These are phyloP conservation scores for Eupeodes luniger DNA, from an alignment of 2,888 invertebrate genomes.

Conservation along the genomic window DNA sequence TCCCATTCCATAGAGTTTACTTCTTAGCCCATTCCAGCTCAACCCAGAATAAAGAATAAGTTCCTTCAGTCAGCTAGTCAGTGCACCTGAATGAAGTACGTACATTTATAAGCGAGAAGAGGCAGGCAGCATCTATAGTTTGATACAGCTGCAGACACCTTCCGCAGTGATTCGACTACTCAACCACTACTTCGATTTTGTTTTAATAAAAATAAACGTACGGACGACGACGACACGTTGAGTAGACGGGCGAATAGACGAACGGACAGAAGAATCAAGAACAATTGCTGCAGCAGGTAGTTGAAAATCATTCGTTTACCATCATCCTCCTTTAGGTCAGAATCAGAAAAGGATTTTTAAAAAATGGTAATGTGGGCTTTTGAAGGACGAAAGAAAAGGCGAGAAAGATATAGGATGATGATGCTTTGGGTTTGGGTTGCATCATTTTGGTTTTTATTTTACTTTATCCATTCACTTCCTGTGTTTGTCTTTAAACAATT, in stretches of 20 bases:
- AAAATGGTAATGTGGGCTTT: conserved; percentile 52
- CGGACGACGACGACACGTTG: conserved; percentile 30
- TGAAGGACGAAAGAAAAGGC: background rate
- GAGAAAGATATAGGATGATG: background rate
- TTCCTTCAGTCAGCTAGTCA: conserved; percentile 72
- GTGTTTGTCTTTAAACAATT: conserved; percentile 58
- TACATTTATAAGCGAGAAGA: background rate
- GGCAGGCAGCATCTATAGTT: background rate
- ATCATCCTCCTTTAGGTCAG: conserved; percentile 50
- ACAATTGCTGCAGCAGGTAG: conserved; percentile 47
- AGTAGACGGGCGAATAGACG: conserved; percentile 48
- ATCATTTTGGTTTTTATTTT: conserved; percentile 29
- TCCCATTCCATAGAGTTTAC: background rate
- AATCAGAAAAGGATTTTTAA: conserved; percentile 45
- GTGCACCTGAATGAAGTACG: conserved; percentile 13
- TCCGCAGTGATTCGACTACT: conserved; percentile 53
- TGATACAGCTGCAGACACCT: conserved; percentile 47
- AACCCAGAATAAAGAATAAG: conserved; percentile 58
- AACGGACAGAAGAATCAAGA: conserved; percentile 17
- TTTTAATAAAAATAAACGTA: conserved; percentile 66
- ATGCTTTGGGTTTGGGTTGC: background rate
- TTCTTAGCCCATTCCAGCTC: background rate
- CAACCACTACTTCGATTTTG: conserved; percentile 54
- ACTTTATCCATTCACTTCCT: conserved; percentile 35
- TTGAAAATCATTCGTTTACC: conserved; percentile 20